Conservation (phyloP, 2,797 vertebrate genomes). For the Pangasius sanitwongsei region DNA sequence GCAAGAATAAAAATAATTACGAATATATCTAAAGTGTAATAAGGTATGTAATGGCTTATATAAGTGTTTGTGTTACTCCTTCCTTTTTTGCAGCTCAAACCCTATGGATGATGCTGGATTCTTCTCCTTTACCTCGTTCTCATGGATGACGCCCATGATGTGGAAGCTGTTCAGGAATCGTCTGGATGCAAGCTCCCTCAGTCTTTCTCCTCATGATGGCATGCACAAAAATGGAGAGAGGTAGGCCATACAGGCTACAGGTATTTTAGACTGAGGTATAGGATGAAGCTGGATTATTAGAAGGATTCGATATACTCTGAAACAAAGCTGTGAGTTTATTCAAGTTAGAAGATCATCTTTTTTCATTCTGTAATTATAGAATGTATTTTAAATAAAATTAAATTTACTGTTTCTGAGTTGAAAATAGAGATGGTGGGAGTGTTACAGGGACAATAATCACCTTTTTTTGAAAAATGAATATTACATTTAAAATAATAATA, state of each 20-base stretch:
- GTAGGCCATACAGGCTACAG: constrained; percentile 55
- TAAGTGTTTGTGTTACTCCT: constrained; percentile 18
- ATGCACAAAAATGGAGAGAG: constrained; percentile 71
- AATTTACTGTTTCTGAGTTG: neutral
- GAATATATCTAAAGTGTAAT: neutral
- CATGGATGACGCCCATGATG: constrained; percentile 80
- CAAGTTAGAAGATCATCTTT: too few species aligned
- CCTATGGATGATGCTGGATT: constrained; percentile 77
- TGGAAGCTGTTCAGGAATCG: constrained; percentile 70
- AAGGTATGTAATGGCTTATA: neutral
- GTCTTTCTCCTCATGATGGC: constrained; percentile 70
- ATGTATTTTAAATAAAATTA: neutral
- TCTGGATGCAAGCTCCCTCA: constrained; percentile 66
- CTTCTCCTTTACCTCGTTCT: constrained; percentile 74
- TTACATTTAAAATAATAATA: too few species aligned
- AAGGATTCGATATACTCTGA: neutral
- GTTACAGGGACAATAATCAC: neutral
- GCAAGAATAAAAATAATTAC: neutral
- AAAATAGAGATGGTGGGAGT: neutral
- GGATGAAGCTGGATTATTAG: neutral
- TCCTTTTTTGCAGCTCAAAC: constrained; percentile 65
- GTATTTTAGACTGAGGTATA: neutral
- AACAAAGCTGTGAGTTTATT: neutral
- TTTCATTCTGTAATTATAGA: neutral
- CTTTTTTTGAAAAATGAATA: neutral